Conservation (phyloP, 2,888 invertebrate genomes). For the Cephus pygmeus region DNA sequence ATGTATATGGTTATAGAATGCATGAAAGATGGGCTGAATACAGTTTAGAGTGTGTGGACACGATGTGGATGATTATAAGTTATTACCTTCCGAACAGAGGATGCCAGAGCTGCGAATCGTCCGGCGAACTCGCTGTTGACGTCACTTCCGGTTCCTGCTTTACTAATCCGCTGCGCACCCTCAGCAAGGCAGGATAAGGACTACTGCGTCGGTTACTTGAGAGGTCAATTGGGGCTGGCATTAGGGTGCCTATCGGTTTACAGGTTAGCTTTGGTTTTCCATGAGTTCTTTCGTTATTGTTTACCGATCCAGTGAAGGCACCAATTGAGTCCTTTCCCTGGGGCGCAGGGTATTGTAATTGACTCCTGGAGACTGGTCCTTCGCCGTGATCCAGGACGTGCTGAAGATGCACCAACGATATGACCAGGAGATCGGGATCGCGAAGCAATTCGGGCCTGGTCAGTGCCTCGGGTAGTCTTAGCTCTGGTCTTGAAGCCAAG, state of each 20-base stretch:
- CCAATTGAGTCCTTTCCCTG: slow-evolving; percentile 7
- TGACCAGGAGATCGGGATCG: slow-evolving; percentile 82
- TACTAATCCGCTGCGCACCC: slow-evolving; percentile 55
- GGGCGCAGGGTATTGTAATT: slow-evolving; percentile 8
- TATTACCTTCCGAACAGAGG: slow-evolving; percentile 87
- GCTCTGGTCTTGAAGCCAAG: slow-evolving; percentile 77
- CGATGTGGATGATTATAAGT: background rate
- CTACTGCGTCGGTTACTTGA: slow-evolving; percentile 50
- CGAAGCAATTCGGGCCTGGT: slow-evolving; percentile 78
- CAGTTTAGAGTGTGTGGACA: background rate
- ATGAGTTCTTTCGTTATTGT: slow-evolving; percentile 24
- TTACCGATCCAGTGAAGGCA: slow-evolving; percentile 24
- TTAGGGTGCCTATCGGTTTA: slow-evolving; percentile 61
- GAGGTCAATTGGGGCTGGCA: slow-evolving; percentile 61
- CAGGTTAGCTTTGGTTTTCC: slow-evolving; percentile 57
- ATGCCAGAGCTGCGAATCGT: slow-evolving; percentile 79
- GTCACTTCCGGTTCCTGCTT: slow-evolving; percentile 62
- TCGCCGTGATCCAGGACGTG: slow-evolving; percentile 59
- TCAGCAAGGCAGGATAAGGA: slow-evolving; percentile 52
- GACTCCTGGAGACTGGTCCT: slow-evolving; percentile 35
- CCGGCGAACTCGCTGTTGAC: slow-evolving; percentile 58
- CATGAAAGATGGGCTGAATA: background rate
- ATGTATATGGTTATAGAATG: background rate
- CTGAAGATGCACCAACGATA: slow-evolving; percentile 79
- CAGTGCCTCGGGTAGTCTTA: slow-evolving; percentile 79